Base-by-base conservation (phyloP, 2,888 invertebrate species). In the Phengaris arion region DNA sequence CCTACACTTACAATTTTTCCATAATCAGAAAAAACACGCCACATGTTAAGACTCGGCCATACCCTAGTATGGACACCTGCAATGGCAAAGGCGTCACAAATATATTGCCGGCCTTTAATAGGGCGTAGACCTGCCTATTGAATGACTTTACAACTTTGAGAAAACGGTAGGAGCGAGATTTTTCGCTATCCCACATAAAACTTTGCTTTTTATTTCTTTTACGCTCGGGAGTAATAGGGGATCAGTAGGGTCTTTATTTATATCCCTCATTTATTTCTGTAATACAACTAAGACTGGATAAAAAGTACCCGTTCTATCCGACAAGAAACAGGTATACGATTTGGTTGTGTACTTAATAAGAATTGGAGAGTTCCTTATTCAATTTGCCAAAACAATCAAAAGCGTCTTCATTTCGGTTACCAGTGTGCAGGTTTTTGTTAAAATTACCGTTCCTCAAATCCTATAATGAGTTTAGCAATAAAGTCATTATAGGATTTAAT, bases 71-170 rank as follows among this genome's bases (percentile, higher is more conserved):
- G 72, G 72, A 52, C 72, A 72, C 74, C 48, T 74, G 74, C 74
- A 22, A 35, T 13, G 35, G 15, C 35, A 35, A 46, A 74, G 74
- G 74, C 55, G 59, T 74, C 59, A 45, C 74, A 22, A 48, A 59
- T 46, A 48, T 57, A 59, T 74, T 74, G 59, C 46, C 74, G 48
- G 59, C 74, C 74, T 74, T 59, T 74, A 59, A 72, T 54, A 72
- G 72, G 72, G 22, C 72, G 35, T 35, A 72, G 52, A 72, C 72
- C 72, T 72, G 54, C 22, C 72, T 54, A 54, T 52, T 72, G 72
- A 72, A 54, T 54, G 72, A 72, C 72, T 72, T 54, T 54, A 72
- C 72, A 72, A 48, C 68, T 68, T 70, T 70, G 48, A 52, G 48
- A 70, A 70, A 70, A 70, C 72, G 72, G 52, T 54, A 52, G 72